phyloP scores from a whole-genome alignment of 2,888 invertebrate genomes.

The Mythimna vitellina region DNA sequence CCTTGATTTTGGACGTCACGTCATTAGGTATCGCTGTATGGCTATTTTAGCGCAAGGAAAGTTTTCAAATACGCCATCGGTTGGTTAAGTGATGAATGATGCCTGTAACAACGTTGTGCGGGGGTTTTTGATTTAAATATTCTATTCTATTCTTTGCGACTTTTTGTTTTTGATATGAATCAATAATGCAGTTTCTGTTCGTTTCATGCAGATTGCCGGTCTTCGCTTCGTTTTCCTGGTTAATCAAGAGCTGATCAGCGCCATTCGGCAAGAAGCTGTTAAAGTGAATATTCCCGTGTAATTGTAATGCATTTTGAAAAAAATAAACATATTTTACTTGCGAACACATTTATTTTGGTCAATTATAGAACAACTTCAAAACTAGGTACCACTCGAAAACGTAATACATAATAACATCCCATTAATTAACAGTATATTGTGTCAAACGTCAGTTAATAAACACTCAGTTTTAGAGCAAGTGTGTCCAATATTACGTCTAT shows the following conservation, averaged over 20 bases:
- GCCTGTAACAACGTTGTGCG: not conserved
- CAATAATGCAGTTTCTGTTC: slow-evolving; percentile 22
- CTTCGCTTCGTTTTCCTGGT: slow-evolving; percentile 98
- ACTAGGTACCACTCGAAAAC: slow-evolving; percentile 87
- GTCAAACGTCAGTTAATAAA: slow-evolving; percentile 71
- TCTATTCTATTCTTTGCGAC: not conserved
- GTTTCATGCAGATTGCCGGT: slow-evolving; percentile 93
- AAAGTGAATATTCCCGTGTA: slow-evolving; percentile 92
- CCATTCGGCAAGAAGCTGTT: slow-evolving; percentile 96
- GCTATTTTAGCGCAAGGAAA: slow-evolving; percentile 25
- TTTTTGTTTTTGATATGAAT: not conserved
- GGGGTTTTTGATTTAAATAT: not conserved
- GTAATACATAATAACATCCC: slow-evolving; percentile 75
- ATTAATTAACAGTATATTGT: slow-evolving; percentile 72
- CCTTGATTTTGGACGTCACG: slow-evolving; percentile 45
- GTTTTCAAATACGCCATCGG: slow-evolving; percentile 21
- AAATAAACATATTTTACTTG: slow-evolving; percentile 79
- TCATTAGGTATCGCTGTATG: slow-evolving; percentile 39
- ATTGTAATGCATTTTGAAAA: slow-evolving; percentile 72
- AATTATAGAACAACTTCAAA: slow-evolving; percentile 86
- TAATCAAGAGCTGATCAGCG: slow-evolving; percentile 97
- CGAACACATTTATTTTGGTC: slow-evolving; percentile 91
- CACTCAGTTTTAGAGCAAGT: slow-evolving; percentile 65
- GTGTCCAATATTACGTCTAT: slow-evolving; percentile 78
- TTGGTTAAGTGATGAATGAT: not conserved